A percentile compares a stretch with the other conserved stretches of the same genome.
phyloP scores from a whole-genome alignment of 2,797 vertebrate species.

The Arctocebus calabarensis region DNA sequence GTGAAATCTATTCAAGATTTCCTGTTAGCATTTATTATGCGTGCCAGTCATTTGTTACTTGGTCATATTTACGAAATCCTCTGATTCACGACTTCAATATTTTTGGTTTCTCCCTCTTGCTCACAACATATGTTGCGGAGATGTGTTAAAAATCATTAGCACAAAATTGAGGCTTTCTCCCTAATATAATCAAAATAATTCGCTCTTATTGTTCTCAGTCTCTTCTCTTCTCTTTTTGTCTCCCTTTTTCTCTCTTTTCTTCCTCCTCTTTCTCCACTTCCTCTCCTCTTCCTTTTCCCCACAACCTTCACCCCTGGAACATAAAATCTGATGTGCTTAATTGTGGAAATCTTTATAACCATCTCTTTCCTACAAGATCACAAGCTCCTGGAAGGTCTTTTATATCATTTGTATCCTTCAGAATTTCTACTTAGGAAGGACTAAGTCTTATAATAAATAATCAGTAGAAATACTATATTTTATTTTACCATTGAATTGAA shows the following conservation, averaged over 20 bases:
- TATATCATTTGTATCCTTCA: slow-evolving; percentile 3
- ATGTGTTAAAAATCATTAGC: slow-evolving; percentile 77
- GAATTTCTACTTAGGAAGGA: not conserved
- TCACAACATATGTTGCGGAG: slow-evolving; percentile 70
- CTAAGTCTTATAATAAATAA: not conserved
- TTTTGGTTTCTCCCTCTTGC: slow-evolving; percentile 63
- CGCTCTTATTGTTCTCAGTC: slow-evolving; percentile 11
- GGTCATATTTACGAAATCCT: slow-evolving; percentile 20
- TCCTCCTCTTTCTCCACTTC: no score
- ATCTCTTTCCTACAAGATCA: not conserved
- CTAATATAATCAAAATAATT: slow-evolving; percentile 80
- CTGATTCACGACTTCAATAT: slow-evolving; percentile 63
- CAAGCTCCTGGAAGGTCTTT: not conserved
- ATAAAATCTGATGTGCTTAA: not conserved
- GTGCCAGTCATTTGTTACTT: slow-evolving; percentile 29
- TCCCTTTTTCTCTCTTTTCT: not conserved
- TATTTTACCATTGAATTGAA: not conserved
- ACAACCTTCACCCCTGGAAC: not conserved
- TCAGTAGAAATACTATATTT: not conserved
- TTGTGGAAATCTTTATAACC: not conserved
- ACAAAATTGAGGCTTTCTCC: slow-evolving; percentile 68
- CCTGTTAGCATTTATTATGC: not conserved
- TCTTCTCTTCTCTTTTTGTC: not conserved
- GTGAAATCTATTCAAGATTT: not conserved
- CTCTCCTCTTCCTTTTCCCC: not conserved